These are phyloP conservation scores for Pluvianellus socialis DNA, from an alignment of 2,113 vertebrate genomes.

Conservation along the genomic window DNA sequence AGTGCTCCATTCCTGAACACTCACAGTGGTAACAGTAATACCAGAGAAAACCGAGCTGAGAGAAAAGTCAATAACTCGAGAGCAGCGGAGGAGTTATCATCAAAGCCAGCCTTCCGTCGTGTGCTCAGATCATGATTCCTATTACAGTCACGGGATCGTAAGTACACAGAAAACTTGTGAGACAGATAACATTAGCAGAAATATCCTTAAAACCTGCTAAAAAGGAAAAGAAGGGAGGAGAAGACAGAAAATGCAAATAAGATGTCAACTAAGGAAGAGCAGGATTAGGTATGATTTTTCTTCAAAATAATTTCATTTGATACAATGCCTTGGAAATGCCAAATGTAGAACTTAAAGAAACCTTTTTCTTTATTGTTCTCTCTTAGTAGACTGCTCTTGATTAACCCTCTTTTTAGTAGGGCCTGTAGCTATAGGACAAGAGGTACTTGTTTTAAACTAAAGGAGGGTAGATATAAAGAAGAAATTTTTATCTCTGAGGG, in stretches of 20 bases:
- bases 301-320: slow-evolving; percentile 16
- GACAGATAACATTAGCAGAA: background rate
- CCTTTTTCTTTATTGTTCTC: background rate
- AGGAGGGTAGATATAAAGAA: background rate
- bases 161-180: background rate
- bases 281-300: background rate
- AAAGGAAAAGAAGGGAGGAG: background rate
- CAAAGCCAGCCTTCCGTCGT: background rate
- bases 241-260: background rate
- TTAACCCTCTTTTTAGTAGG: background rate
- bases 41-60: background rate
- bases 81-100: background rate
- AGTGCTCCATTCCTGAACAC: background rate
- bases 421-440: background rate
- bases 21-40: background rate
- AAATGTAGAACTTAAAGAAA: slow-evolving; percentile 37
- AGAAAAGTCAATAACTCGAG: slow-evolving; percentile 26
- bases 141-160: background rate
- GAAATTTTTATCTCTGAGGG: background rate
- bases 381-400: background rate
- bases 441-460: background rate
- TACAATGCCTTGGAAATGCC: slow-evolving; percentile 15
- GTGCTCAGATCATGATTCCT: background rate
- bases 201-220: background rate
- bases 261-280: background rate